These are phyloP conservation scores for Phalanger gymnotis DNA, from an alignment of 2,797 vertebrate species.

Conservation along the genomic window DNA sequence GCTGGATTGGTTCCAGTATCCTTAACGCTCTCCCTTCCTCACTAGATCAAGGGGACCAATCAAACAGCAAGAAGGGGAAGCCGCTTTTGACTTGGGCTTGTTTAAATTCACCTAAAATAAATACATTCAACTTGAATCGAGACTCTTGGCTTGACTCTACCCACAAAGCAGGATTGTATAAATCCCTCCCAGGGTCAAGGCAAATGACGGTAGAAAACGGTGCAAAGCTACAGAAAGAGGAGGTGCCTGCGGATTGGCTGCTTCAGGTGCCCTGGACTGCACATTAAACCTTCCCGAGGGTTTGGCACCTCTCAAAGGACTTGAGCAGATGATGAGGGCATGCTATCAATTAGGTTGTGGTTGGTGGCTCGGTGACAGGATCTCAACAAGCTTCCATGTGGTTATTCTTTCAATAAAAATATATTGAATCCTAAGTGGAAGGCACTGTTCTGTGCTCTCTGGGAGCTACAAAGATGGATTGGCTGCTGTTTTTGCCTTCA, in stretches of 20 bases:
- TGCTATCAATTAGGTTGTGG: not conserved
- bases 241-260: not conserved
- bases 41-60: slow-evolving; percentile 47
- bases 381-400: not conserved
- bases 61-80: slow-evolving; percentile 4
- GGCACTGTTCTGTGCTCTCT: not conserved
- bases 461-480: not conserved
- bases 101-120: not conserved
- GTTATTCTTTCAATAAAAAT: not conserved
- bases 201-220: not conserved
- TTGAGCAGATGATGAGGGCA: not conserved
- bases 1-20: slow-evolving; percentile 55
- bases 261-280: not conserved
- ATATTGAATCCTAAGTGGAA: not conserved
- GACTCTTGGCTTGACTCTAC: not conserved
- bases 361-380: rapidly evolving
- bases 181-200: not conserved
- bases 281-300: not conserved
- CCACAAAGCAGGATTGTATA: not conserved
- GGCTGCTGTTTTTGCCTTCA: not conserved
- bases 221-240: not conserved
- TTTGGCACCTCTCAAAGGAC: not conserved
- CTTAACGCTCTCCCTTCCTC: slow-evolving; percentile 15
- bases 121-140: not conserved
- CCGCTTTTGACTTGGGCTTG: slow-evolving; percentile 28